Evolutionary conservation across 2,797 vertebrate species (phyloP).

Genomic region (Chrosomus eos): DNA sequence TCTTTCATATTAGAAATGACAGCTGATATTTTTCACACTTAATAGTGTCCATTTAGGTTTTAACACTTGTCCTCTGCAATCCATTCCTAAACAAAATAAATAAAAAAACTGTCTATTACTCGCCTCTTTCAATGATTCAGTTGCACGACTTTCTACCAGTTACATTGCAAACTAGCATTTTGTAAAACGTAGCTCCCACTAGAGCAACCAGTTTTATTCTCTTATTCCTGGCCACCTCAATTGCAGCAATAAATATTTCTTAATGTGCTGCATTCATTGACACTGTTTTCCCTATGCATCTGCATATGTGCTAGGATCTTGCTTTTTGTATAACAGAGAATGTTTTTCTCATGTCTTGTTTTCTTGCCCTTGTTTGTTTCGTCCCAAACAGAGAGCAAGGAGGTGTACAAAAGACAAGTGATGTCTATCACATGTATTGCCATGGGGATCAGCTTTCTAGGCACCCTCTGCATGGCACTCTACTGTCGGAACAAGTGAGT

Average conservation of each 20-base stretch:
- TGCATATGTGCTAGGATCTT: not conserved
- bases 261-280: not conserved
- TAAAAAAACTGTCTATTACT: slow-evolving; percentile 68
- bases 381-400: slow-evolving; percentile 78
- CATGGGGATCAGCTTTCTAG: slow-evolving; percentile 93
- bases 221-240: slow-evolving; percentile 1
- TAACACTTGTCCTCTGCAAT: slow-evolving; percentile 73
- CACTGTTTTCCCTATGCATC: not conserved
- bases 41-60: slow-evolving; percentile 67
- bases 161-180: slow-evolving; percentile 54
- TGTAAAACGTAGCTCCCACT: slow-evolving; percentile 57
- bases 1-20: slow-evolving; percentile 71
- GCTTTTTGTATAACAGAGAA: slow-evolving; percentile 30
- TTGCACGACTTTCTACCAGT: not conserved
- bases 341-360: not conserved
- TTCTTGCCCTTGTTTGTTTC: slow-evolving; percentile 31
- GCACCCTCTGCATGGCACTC: slow-evolving; percentile 91
- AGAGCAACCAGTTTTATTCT: slow-evolving; percentile 63
- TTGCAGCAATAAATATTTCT: slow-evolving; percentile 47
- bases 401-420: slow-evolving; percentile 83
- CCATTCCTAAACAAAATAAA: slow-evolving; percentile 59
- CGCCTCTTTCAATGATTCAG: slow-evolving; percentile 44
- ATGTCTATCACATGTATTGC: slow-evolving; percentile 93
- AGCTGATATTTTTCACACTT: slow-evolving; percentile 76
- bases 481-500: slow-evolving; percentile 97